Percentiles rank a stretch among this genome's conserved stretches.
These are phyloP conservation scores for Heteropelma amictum DNA, from an alignment of 2,888 invertebrate genomes.

Conservation along the genomic window DNA sequence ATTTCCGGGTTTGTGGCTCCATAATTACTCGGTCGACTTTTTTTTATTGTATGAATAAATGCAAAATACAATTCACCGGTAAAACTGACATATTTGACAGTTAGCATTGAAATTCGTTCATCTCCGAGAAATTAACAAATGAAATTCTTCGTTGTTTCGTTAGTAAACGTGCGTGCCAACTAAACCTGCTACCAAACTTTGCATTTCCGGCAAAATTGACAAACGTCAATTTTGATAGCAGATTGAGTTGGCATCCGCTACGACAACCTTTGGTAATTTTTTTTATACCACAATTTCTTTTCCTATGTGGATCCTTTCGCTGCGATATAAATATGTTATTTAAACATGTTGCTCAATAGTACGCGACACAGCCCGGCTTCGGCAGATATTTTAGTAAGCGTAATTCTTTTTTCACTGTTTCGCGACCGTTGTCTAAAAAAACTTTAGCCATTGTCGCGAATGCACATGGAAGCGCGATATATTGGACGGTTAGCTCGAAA, in stretches of 20 bases:
- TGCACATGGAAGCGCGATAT: slow-evolving; percentile 40
- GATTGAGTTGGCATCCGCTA: too few species aligned
- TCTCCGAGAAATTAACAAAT: slow-evolving; percentile 9
- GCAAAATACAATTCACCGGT: not conserved
- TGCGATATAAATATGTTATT: too few species aligned
- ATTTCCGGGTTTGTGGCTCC: too few species aligned
- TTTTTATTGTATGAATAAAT: not conserved
- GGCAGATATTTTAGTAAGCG: slow-evolving; percentile 60
- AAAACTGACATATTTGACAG: slow-evolving; percentile 22
- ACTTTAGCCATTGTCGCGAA: slow-evolving; percentile 19
- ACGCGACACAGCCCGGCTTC: slow-evolving; percentile 35
- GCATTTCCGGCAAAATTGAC: too few species aligned
- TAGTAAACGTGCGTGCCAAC: too few species aligned
- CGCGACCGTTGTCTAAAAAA: slow-evolving; percentile 14
- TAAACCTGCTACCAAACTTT: too few species aligned
- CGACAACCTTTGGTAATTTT: too few species aligned
- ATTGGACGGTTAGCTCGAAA: slow-evolving; percentile 32
- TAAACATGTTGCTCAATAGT: slow-evolving; percentile 25
- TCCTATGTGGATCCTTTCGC: too few species aligned
- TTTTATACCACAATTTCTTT: too few species aligned
- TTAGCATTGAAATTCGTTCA: not conserved
- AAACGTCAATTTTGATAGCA: too few species aligned
- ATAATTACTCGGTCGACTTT: too few species aligned
- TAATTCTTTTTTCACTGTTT: slow-evolving; percentile 51
- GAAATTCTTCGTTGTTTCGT: slow-evolving; percentile 22